phyloP scores from a whole-genome alignment of 2,888 invertebrate species.

The Rotaria magnacalcarata region DNA sequence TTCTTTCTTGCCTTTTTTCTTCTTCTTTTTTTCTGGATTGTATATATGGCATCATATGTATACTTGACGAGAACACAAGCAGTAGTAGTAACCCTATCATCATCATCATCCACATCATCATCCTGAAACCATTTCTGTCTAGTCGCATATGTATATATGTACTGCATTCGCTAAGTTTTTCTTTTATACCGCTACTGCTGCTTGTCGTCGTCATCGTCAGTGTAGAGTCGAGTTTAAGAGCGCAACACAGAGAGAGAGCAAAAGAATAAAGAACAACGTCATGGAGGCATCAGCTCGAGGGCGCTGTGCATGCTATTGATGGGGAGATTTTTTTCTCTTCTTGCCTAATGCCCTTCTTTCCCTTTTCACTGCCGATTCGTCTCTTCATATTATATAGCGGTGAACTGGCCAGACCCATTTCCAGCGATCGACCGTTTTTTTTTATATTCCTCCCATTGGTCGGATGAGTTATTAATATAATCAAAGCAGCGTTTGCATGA shows the following conservation, averaged over 20 bases:
- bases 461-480: constrained; percentile 15
- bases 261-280: not conserved
- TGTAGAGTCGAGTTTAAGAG: not conserved
- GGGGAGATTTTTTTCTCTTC: constrained; percentile 16
- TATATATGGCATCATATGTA: constrained; percentile 31
- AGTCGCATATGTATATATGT: not conserved
- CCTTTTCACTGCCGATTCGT: not conserved
- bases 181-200: not conserved
- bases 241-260: not conserved
- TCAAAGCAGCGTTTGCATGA: not conserved
- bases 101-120: constrained; percentile 3
- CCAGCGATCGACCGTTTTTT: constrained; percentile 10
- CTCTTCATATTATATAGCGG: not conserved
- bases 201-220: not conserved
- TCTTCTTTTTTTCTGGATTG: constrained; percentile 6
- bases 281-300: constrained; percentile 19
- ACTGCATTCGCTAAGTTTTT: not conserved
- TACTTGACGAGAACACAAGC: constrained; percentile 9
- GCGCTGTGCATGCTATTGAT: not conserved
- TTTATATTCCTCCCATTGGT: constrained; percentile 9
- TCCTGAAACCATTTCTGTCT: constrained; percentile 5
- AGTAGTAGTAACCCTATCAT: constrained; percentile 15
- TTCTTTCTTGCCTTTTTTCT: not conserved
- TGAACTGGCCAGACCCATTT: constrained; percentile 15
- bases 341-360: not conserved